Percentiles rank a stretch among this genome's conserved stretches.
Evolutionary conservation across 1,140 invertebrate species (phyloP).

Genomic region (Caenorhabditis tropicalis): DNA sequence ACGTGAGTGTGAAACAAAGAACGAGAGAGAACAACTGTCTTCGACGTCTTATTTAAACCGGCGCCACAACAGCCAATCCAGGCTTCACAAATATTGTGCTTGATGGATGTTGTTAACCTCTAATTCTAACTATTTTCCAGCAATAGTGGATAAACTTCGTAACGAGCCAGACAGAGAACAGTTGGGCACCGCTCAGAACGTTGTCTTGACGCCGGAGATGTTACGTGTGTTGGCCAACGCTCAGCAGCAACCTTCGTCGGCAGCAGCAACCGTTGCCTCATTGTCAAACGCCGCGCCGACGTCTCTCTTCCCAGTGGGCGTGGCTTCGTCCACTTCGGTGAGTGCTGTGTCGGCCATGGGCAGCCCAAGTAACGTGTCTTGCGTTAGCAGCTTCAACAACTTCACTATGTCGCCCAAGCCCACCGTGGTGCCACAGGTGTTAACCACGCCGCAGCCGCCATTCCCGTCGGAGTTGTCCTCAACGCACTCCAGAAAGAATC

Average conservation of each 20-base stretch:
- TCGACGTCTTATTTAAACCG: background rate
- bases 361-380: constrained; percentile 28
- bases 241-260: background rate
- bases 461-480: constrained; percentile 21
- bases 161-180: constrained; percentile 9
- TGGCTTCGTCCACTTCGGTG: background rate
- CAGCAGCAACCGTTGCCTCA: background rate
- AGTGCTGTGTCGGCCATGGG: background rate
- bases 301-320: background rate
- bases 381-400: constrained; percentile 45
- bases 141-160: constrained; percentile 44
- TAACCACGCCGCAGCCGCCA: background rate
- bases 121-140: background rate
- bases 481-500: background rate
- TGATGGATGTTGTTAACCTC: background rate
- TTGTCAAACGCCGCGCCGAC: background rate
- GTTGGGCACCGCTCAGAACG: background rate
- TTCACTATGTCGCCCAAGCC: constrained; percentile 24
- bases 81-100: background rate
- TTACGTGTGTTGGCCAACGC: background rate
- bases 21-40: background rate
- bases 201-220: background rate
- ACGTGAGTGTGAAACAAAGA: background rate
- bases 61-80: background rate
- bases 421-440: constrained; percentile 33